Percentiles rank a stretch among this genome's conserved stretches.
These are phyloP conservation scores for Amphipoea oculea DNA, from an alignment of 2,888 invertebrate species.

Conservation along the genomic window DNA sequence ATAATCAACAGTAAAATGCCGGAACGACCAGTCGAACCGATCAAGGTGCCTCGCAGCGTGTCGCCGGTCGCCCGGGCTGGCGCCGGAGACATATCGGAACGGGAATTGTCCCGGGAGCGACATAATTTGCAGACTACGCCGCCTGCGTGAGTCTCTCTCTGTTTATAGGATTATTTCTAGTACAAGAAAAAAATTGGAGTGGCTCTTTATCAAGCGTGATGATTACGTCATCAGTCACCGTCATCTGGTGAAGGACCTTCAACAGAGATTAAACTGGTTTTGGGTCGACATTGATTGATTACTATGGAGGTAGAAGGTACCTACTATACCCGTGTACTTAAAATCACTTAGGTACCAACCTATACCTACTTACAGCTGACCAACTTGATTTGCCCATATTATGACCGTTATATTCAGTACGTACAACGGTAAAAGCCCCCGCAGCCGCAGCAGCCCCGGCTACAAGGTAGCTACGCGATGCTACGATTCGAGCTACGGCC, in stretches of 20 bases:
- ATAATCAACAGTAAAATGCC: constrained; percentile 72
- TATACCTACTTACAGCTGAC: background rate
- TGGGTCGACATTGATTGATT: background rate
- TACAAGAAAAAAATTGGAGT: background rate
- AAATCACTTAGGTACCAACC: background rate
- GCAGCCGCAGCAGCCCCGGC: background rate
- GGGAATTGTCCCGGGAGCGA: constrained; percentile 82
- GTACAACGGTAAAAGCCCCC: background rate
- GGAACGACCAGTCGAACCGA: constrained; percentile 72
- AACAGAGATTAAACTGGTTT: background rate
- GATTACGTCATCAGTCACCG: background rate
- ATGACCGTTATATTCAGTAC: background rate
- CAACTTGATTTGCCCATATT: background rate
- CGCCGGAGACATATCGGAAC: constrained; percentile 86
- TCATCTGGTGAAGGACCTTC: background rate
- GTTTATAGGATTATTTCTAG: background rate
- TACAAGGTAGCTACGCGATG: background rate
- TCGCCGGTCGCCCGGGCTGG: constrained; percentile 83
- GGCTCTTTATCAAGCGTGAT: background rate
- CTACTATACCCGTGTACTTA: background rate
- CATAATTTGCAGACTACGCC: constrained; percentile 81
- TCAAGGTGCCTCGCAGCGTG: constrained; percentile 79
- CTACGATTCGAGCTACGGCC: background rate
- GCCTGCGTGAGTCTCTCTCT: constrained; percentile 75
- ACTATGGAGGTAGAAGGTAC: background rate